Evolutionary conservation across 2,888 invertebrate species (phyloP), one percentile per base, ranked within the genome.

Genomic region (Diabrotica balteata): DNA sequence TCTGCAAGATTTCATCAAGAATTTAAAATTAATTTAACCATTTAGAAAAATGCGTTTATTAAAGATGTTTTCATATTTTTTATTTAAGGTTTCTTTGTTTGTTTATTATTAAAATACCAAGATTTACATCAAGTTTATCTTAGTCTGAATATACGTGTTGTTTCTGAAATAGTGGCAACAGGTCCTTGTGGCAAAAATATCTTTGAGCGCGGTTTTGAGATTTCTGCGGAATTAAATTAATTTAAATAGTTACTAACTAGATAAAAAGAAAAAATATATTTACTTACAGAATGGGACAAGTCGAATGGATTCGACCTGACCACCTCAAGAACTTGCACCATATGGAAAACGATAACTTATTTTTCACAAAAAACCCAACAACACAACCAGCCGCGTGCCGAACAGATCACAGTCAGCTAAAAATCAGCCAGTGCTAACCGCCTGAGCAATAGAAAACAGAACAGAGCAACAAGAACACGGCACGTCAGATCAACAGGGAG

Each of bases 251-350:
- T 32, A 32, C 5, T 32, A 46, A 47, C 46, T 52, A 55, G 17
- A 17, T 17, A 17, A 17, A 4, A 8, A 9, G 3, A 8, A 32
- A 11, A 50, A 55, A 11, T 59, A 54, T 49, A 62, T 59, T 54
- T 89, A 91, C 91, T 91, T 87, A 91, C 91, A 89, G 90, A 90
- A 88, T 89, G 87, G 86, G 90, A 88, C 87, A 90, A 91, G 86
- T 90, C 91, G 88, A 90, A 90, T 85, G 90, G 90, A 86, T 89
- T 90, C 88, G 91, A 90, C 87, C 90, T 90, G 86, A 91, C 91
- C 86, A 90, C 88, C 87, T 91, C 90, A 86, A 91, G 89, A 87
- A 91, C 90, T 86, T 91, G 91, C 89, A 91, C 91, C 91, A 91
- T 91, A 91, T 90, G 91, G 80, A 76, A 70, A 64, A 60, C 32